These are phyloP conservation scores for Clavelina lepadiformis DNA, from an alignment of 23 tunicate genomes.

Conservation along the genomic window DNA sequence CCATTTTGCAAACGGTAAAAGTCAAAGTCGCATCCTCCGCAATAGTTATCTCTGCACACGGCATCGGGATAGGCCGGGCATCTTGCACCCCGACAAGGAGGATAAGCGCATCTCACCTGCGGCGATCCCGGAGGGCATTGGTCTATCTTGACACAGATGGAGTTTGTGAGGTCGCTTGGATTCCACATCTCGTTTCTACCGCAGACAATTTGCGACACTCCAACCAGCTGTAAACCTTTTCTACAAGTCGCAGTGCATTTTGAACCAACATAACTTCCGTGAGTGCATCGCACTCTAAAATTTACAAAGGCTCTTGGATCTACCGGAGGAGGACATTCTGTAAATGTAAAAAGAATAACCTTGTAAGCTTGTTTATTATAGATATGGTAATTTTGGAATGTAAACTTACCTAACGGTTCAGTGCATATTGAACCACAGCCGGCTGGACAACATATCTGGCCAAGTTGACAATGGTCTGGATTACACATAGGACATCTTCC, in stretches of 20 bases:
- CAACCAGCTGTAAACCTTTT: conserved; percentile 7
- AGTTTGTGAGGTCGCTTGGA: neutral
- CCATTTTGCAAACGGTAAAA: too few relatives aligned
- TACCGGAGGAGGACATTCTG: too few relatives aligned
- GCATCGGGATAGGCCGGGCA: conserved; percentile 21
- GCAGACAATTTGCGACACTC: neutral
- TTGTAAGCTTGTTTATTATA: too few relatives aligned
- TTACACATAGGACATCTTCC: too few relatives aligned
- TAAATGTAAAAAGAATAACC: too few relatives aligned
- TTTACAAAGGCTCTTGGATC: too few relatives aligned
- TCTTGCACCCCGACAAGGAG: conserved; percentile 1
- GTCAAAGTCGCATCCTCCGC: conserved; percentile 32
- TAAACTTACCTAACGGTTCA: too few relatives aligned
- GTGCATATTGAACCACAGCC: too few relatives aligned
- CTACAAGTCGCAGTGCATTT: neutral
- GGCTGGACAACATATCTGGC: too few relatives aligned
- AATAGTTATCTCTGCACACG: conserved; percentile 11
- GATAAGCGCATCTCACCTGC: neutral
- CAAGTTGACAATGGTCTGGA: too few relatives aligned
- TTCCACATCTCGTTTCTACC: neutral
- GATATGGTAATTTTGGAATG: too few relatives aligned
- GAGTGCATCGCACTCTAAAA: neutral
- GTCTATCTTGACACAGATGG: too few relatives aligned
- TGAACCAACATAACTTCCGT: conserved; percentile 1
- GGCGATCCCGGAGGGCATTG: neutral